These are phyloP conservation scores for Microctonus aethiopoides DNA, from an alignment of 2,888 invertebrate genomes.

Conservation along the genomic window DNA sequence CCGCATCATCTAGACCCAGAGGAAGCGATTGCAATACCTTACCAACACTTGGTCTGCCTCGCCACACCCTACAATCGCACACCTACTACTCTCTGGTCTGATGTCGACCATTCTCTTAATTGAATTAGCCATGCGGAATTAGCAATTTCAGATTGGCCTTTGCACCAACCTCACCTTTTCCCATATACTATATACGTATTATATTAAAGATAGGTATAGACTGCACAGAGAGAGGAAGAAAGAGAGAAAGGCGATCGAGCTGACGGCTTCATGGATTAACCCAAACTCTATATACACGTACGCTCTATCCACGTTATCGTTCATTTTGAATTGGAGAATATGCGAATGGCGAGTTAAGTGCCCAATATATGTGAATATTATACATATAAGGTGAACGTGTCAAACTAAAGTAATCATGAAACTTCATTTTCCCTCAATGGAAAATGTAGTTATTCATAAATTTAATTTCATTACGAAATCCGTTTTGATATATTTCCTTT, in stretches of 20 bases:
- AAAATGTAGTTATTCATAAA: not conserved
- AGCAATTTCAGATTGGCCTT: constrained; percentile 61
- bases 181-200: not conserved
- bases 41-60: constrained; percentile 36
- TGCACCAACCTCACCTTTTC: constrained; percentile 28
- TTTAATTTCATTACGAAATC: not conserved
- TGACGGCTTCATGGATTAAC: constrained; percentile 21
- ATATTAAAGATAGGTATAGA: not conserved
- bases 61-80: constrained; percentile 33
- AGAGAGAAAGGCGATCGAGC: no score
- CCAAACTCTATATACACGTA: not conserved
- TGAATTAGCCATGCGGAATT: constrained; percentile 64
- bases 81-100: constrained; percentile 28
- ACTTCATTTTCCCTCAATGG: not conserved
- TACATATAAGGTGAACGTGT: not conserved
- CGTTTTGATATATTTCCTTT: not conserved
- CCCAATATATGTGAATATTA: constrained; percentile 1
- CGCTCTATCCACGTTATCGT: constrained; percentile 12
- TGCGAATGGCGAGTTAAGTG: constrained; percentile 4
- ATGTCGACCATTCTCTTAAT: constrained; percentile 60
- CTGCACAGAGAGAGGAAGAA: not conserved
- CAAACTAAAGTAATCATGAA: constrained; percentile 5
- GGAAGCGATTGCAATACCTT: constrained; percentile 42
- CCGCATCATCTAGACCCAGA: constrained; percentile 38
- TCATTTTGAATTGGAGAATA: constrained; percentile 18